A percentile compares a stretch with the other conserved stretches of the same genome.
Evolutionary conservation across 2,113 vertebrate genomes (phyloP).

Genomic region (Delphinapterus leucas): DNA sequence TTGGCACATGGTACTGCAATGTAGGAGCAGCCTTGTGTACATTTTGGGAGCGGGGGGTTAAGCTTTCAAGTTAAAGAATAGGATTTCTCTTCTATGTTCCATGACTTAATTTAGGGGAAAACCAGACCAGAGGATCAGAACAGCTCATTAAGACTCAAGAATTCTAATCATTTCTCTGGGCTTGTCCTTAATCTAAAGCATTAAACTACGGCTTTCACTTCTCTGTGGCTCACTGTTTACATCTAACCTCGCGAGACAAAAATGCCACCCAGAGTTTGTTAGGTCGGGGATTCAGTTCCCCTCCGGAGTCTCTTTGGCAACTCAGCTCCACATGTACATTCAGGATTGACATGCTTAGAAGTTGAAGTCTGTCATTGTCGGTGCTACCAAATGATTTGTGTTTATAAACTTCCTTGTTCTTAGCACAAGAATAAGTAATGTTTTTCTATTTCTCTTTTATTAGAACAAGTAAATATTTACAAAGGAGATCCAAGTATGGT

Average conservation of each 20-base stretch:
- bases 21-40: not conserved
- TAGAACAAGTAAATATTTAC: slow-evolving; percentile 36
- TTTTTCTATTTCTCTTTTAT: slow-evolving; percentile 38
- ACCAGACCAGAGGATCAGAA: slow-evolving; percentile 6
- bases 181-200: not conserved
- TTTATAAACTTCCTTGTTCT: slow-evolving; percentile 33
- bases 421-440: not conserved
- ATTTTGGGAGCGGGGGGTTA: not conserved
- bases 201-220: not conserved
- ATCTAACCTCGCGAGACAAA: not conserved
- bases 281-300: accelerated
- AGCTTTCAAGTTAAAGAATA: slow-evolving; percentile 1
- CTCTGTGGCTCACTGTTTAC: not conserved
- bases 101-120: slow-evolving; percentile 62
- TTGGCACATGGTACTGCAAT: not conserved
- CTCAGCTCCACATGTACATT: not conserved
- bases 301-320: not conserved
- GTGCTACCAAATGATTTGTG: not conserved
- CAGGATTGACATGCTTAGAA: accelerated
- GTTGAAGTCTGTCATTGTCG: not conserved
- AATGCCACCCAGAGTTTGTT: not conserved
- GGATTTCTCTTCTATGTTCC: not conserved
- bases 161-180: slow-evolving; percentile 31
- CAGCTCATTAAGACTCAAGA: not conserved
- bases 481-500: not conserved